Evolutionary conservation across 1,140 invertebrate species (phyloP).

Genomic region (Campodea augens): DNA sequence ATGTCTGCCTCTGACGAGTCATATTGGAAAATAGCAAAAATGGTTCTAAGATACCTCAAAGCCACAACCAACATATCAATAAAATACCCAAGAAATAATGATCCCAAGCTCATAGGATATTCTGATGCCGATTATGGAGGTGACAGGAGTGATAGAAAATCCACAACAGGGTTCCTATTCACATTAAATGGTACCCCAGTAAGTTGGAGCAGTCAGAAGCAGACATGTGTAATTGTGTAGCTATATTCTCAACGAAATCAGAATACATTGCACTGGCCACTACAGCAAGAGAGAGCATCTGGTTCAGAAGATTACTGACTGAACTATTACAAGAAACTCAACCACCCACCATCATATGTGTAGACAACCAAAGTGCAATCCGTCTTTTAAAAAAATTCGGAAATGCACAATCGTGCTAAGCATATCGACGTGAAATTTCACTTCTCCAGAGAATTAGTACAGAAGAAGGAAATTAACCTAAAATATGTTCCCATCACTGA

Average conservation of each 20-base stretch:
- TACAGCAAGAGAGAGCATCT: slow-evolving; percentile 17
- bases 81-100: no score
- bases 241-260: slow-evolving; percentile 17
- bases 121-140: slow-evolving; percentile 8
- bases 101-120: no score
- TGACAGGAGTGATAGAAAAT: slow-evolving; percentile 13
- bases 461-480: slow-evolving; percentile 7
- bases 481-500: slow-evolving; percentile 6
- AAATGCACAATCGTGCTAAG: slow-evolving; percentile 17
- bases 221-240: slow-evolving; percentile 13
- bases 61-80: slow-evolving; percentile 11
- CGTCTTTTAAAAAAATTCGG: slow-evolving; percentile 14
- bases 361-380: slow-evolving; percentile 14
- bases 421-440: slow-evolving; percentile 18
- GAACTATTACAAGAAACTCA: no score
- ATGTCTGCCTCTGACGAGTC: no score
- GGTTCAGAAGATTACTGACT: no score
- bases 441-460: slow-evolving; percentile 13
- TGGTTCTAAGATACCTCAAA: slow-evolving; percentile 13
- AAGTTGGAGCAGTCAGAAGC: slow-evolving; percentile 14
- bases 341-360: slow-evolving; percentile 1
- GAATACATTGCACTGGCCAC: slow-evolving; percentile 17
- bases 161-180: slow-evolving; percentile 12
- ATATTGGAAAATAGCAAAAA: slow-evolving; percentile 13
- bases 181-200: slow-evolving; percentile 11